A percentile compares a stretch with the other conserved stretches of the same genome.
Evolutionary conservation across 2,888 invertebrate genomes (phyloP).

Genomic region (Cephus pygmeus): DNA sequence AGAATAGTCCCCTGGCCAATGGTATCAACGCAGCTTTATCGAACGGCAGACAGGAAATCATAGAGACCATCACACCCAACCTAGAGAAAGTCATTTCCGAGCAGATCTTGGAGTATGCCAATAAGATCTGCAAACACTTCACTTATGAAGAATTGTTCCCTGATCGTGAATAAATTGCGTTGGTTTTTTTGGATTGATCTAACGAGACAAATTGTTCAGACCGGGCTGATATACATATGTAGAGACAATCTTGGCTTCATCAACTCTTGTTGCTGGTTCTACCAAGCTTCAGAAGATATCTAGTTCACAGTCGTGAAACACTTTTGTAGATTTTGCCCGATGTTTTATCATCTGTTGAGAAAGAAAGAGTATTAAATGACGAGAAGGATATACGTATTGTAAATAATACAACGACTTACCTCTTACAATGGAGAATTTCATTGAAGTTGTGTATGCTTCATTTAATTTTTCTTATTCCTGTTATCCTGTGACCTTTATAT

Average conservation of each 20-base stretch:
- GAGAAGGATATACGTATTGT: background rate
- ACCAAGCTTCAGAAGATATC: background rate
- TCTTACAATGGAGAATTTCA: background rate
- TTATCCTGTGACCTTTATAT: background rate
- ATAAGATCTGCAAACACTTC: constrained; percentile 55
- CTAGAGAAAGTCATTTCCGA: constrained; percentile 56
- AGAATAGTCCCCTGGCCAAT: constrained; percentile 35
- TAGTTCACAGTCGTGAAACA: background rate
- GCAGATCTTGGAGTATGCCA: constrained; percentile 47
- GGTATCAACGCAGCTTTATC: constrained; percentile 44
- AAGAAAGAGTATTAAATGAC: background rate
- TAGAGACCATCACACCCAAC: constrained; percentile 53
- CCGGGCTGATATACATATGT: background rate
- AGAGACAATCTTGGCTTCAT: background rate
- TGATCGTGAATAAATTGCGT: constrained; percentile 41
- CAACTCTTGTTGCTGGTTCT: background rate
- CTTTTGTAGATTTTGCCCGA: background rate
- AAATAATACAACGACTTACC: background rate
- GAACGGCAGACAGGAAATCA: constrained; percentile 54
- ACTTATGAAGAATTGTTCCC: constrained; percentile 60
- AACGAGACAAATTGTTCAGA: background rate
- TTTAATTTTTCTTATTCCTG: background rate
- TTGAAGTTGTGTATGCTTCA: background rate
- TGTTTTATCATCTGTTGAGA: background rate
- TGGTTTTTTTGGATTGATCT: background rate